Percentiles rank a stretch among this genome's conserved stretches.
Conservation (phyloP, 2,888 invertebrate genomes). For the Poecilus cupreus region DNA sequence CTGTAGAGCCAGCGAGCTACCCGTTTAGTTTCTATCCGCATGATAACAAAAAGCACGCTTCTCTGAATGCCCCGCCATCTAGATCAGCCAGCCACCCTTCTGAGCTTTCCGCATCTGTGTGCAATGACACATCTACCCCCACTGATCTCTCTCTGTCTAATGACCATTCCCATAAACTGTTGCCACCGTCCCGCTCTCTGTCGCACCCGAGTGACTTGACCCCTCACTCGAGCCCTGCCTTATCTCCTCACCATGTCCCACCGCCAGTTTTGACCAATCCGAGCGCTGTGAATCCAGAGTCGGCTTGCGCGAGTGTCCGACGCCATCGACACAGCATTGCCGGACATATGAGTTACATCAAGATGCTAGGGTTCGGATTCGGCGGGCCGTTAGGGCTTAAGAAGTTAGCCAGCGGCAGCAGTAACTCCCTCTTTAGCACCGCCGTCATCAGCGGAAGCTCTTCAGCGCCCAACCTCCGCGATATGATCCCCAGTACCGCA, state of each 20-base stretch:
- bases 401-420: conserved; percentile 80
- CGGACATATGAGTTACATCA: conserved; percentile 95
- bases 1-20: conserved; percentile 64
- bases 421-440: conserved; percentile 94
- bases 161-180: not conserved
- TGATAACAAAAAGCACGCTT: conserved; percentile 63
- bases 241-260: conserved; percentile 1
- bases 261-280: conserved; percentile 65
- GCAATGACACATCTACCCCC: conserved; percentile 65
- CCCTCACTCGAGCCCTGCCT: conserved; percentile 18
- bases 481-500: conserved; percentile 87
- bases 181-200: conserved; percentile 42
- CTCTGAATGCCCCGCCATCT: conserved; percentile 54
- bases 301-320: conserved; percentile 73
- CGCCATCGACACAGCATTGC: conserved; percentile 97
- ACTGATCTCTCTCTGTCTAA: conserved; percentile 18
- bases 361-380: conserved; percentile 88
- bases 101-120: conserved; percentile 67
- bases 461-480: conserved; percentile 92
- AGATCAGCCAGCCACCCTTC: conserved; percentile 62
- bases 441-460: conserved; percentile 97
- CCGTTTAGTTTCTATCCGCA: conserved; percentile 68
- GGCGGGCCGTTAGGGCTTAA: conserved; percentile 76
- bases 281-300: conserved; percentile 62
- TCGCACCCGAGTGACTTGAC: conserved; percentile 44